phyloP scores from a whole-genome alignment of 2,888 invertebrate genomes.

The Tipula confusa region DNA sequence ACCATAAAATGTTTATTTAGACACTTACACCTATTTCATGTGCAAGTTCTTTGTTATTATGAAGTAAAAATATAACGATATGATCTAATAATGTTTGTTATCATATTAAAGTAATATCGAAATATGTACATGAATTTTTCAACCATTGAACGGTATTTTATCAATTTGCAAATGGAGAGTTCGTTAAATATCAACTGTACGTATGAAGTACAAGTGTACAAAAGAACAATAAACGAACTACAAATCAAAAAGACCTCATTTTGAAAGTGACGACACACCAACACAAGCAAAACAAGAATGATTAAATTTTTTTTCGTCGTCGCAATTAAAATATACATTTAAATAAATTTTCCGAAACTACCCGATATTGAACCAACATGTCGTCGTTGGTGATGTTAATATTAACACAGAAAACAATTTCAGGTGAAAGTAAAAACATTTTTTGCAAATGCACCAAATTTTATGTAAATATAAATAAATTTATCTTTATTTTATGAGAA shows the following conservation, averaged over 20 bases:
- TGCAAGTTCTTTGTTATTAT: slow-evolving; percentile 20
- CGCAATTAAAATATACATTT: slow-evolving; percentile 27
- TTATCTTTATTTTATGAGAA: neutral
- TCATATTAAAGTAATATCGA: neutral
- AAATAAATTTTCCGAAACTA: slow-evolving; percentile 20
- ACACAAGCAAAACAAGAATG: slow-evolving; percentile 16
- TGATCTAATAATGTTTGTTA: neutral
- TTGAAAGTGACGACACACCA: slow-evolving; percentile 29
- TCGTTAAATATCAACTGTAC: neutral
- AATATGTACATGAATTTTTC: neutral
- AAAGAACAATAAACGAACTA: slow-evolving; percentile 5
- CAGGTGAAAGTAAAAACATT: slow-evolving; percentile 31
- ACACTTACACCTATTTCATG: neutral
- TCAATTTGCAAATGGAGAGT: slow-evolving; percentile 25
- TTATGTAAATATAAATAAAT: slow-evolving; percentile 20
- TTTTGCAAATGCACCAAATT: slow-evolving; percentile 26
- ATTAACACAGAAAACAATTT: slow-evolving; percentile 28
- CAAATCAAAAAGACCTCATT: slow-evolving; percentile 30
- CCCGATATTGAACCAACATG: slow-evolving; percentile 30
- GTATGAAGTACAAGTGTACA: slow-evolving; percentile 27
- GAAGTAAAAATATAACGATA: slow-evolving; percentile 1
- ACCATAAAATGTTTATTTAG: neutral
- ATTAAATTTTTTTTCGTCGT: slow-evolving; percentile 20
- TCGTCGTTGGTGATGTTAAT: slow-evolving; percentile 26
- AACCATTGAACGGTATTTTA: slow-evolving; percentile 8